phyloP scores from a whole-genome alignment of 2,113 vertebrate genomes.

The Cyanistes caeruleus region DNA sequence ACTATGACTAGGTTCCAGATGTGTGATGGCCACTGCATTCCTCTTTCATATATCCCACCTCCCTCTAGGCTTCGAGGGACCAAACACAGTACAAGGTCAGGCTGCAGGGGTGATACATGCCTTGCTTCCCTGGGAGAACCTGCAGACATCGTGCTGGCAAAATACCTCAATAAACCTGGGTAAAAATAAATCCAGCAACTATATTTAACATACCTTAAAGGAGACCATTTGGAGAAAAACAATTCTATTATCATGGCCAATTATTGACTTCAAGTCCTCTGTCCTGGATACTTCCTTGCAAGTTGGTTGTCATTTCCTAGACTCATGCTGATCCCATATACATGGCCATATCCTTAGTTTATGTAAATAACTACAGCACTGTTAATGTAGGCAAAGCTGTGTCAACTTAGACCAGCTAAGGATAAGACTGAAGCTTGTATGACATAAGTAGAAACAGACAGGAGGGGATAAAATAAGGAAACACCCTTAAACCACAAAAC shows the following conservation, averaged over 20 bases:
- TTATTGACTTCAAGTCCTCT: neutral
- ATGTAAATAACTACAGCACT: neutral
- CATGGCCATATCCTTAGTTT: neutral
- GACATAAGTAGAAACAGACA: neutral
- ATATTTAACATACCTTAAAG: neutral
- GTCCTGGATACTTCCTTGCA: neutral
- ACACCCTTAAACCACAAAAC: neutral
- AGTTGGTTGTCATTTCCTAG: neutral
- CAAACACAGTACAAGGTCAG: neutral
- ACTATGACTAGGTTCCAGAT: neutral
- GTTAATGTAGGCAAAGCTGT: neutral
- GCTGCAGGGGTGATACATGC: neutral
- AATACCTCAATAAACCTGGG: neutral
- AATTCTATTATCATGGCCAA: neutral
- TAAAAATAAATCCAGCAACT: neutral
- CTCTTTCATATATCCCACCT: neutral
- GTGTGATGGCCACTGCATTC: fast-evolving
- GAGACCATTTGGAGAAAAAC: neutral
- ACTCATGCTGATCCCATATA: neutral
- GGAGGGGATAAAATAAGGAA: neutral
- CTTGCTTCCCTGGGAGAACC: neutral
- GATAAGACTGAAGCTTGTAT: neutral
- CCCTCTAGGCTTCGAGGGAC: neutral
- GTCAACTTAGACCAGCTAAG: neutral
- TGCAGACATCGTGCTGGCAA: neutral